These are phyloP conservation scores for Drosophila basisetae DNA, from an alignment of 2,888 invertebrate species.

Conservation along the genomic window DNA sequence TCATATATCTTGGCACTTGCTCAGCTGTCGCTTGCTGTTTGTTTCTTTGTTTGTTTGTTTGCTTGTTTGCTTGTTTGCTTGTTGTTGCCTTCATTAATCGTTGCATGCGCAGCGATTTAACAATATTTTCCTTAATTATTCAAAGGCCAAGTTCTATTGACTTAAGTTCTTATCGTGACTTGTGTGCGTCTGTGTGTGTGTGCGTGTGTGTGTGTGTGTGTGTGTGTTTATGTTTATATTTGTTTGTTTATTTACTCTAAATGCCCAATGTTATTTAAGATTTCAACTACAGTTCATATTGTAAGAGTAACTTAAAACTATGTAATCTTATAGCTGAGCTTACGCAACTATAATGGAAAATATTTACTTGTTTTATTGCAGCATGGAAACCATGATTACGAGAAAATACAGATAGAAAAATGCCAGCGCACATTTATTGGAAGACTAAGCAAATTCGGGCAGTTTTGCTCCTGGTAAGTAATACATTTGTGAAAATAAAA, in stretches of 20 bases:
- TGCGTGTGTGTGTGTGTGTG: neutral
- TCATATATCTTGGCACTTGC: constrained; percentile 22
- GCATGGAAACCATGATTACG: constrained; percentile 78
- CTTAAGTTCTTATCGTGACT: constrained; percentile 35
- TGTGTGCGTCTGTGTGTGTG: neutral
- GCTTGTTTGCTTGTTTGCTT: constrained; percentile 19
- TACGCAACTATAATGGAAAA: neutral
- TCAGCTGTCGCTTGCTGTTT: constrained; percentile 48
- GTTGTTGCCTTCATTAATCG: constrained; percentile 51
- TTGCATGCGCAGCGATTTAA: constrained; percentile 40
- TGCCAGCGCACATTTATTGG: constrained; percentile 77
- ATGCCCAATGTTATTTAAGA: constrained; percentile 3
- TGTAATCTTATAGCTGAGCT: neutral
- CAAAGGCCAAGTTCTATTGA: constrained; percentile 48
- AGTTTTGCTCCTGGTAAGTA: constrained; percentile 82
- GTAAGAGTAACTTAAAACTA: neutral
- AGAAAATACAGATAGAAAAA: constrained; percentile 84
- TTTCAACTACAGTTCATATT: neutral
- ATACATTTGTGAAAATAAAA: neutral
- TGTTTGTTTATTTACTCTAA: constrained; percentile 34
- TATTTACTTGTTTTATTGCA: constrained; percentile 26
- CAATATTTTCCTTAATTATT: constrained; percentile 62
- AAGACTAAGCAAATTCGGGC: constrained; percentile 68
- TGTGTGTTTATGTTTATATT: constrained; percentile 4
- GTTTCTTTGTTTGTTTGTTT: neutral